Evolutionary conservation across 2,797 vertebrate species (phyloP).

Genomic region (Alfaro cultratus): DNA sequence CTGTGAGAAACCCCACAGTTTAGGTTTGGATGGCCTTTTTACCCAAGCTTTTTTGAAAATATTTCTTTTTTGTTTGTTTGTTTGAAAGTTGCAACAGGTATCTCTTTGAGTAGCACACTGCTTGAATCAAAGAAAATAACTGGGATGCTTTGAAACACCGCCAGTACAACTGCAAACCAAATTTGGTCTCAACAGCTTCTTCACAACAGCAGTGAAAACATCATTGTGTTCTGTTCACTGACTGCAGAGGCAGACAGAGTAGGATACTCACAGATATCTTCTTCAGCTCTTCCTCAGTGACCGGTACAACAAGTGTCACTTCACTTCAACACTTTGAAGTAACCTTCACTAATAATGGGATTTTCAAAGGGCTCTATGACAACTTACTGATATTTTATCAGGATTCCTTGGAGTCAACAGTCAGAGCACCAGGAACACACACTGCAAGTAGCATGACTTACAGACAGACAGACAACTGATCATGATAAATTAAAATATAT

Average conservation of each 20-base stretch:
- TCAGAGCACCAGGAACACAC: not conserved
- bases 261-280: no score
- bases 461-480: no score
- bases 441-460: no score
- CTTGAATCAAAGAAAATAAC: constrained; percentile 10
- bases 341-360: not conserved
- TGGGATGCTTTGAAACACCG: not conserved
- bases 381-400: not conserved
- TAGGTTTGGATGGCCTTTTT: not conserved
- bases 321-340: not conserved
- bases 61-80: not conserved
- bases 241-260: not conserved
- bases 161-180: not conserved
- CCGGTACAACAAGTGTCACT: not conserved
- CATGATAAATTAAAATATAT: no score
- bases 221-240: not conserved
- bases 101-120: not conserved
- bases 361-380: not conserved
- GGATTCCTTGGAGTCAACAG: not conserved
- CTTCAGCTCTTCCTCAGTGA: not conserved
- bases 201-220: not conserved
- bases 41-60: not conserved
- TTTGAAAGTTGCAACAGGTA: not conserved
- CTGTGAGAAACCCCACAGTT: not conserved
- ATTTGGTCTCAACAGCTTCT: not conserved